Conservation (phyloP, 1,140 invertebrate species). For the Globodera rostochiensis region DNA sequence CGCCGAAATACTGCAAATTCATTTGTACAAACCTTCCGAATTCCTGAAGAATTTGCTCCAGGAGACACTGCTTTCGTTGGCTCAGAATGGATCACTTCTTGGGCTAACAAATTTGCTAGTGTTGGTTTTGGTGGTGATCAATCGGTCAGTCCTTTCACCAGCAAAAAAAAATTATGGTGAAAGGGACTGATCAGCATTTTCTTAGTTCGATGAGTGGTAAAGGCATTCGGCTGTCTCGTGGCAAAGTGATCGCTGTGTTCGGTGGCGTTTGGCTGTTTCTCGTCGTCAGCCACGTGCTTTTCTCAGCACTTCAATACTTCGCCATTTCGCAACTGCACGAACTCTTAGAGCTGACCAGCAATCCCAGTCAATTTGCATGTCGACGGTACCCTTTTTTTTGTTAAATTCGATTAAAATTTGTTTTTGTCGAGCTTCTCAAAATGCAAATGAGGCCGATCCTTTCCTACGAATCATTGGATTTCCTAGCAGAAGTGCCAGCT, state of each 20-base stretch:
- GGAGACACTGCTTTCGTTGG: conserved; percentile 62
- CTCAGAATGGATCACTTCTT: conserved; percentile 62
- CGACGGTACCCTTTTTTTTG: conserved; percentile 23
- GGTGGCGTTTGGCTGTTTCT: conserved; percentile 59
- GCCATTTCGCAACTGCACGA: conserved; percentile 60
- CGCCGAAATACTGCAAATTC: conserved; percentile 59
- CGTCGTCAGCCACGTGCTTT: conserved; percentile 57
- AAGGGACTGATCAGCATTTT: conserved; percentile 18
- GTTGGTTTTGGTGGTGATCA: conserved; percentile 55
- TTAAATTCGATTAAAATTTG: no score
- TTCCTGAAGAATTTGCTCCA: conserved; percentile 63
- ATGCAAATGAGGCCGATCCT: neutral
- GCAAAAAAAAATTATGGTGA: conserved; percentile 11
- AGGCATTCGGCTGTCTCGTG: conserved; percentile 58
- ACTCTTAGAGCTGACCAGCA: conserved; percentile 46
- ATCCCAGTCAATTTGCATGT: conserved; percentile 5
- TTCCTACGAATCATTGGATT: neutral
- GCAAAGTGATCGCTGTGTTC: conserved; percentile 57
- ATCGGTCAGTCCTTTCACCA: neutral
- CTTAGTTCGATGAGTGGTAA: conserved; percentile 61
- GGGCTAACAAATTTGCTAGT: conserved; percentile 60
- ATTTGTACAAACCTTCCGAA: conserved; percentile 56
- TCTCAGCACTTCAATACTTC: conserved; percentile 60
- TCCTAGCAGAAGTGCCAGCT: conserved; percentile 1
- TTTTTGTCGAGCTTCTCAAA: neutral